A percentile compares a stretch with the other conserved stretches of the same genome.
Conservation (phyloP, 2,888 invertebrate genomes). For the Ichneumon xanthorius region DNA sequence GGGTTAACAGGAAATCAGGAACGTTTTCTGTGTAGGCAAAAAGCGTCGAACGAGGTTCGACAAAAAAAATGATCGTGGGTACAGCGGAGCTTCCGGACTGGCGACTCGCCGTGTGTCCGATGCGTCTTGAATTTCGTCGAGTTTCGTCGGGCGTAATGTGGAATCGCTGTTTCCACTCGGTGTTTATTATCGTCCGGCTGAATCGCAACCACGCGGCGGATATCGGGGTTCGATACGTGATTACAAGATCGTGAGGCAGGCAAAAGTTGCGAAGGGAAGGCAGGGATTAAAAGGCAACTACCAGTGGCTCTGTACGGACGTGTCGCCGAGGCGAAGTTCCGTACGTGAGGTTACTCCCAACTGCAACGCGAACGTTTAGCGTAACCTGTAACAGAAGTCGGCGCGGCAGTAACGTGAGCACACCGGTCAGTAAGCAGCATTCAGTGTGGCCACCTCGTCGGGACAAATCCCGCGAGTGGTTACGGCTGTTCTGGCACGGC, state of each 20-base stretch:
- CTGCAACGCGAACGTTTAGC: conserved; percentile 22
- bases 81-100: conserved; percentile 7
- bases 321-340: conserved; percentile 63
- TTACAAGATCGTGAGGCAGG: conserved; percentile 45
- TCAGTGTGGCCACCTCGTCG: not conserved
- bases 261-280: conserved; percentile 55
- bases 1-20: conserved; percentile 9
- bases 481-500: conserved; percentile 1
- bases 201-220: conserved; percentile 42
- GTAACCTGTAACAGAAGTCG: conserved; percentile 23
- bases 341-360: conserved; percentile 75
- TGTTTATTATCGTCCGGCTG: not conserved
- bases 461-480: not conserved
- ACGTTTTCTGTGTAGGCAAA: conserved; percentile 16
- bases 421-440: not conserved
- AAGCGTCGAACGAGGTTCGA: not conserved
- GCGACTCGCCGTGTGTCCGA: not conserved
- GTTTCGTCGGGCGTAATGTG: not conserved
- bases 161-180: conserved; percentile 6
- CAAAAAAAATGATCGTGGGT: not conserved
- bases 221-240: conserved; percentile 44
- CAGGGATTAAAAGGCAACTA: conserved; percentile 64
- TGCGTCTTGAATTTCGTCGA: conserved; percentile 22
- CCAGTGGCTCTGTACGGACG: conserved; percentile 27
- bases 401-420: conserved; percentile 12